Base-by-base conservation (phyloP, 2,888 invertebrate genomes). In the Acleris holmiana region DNA sequence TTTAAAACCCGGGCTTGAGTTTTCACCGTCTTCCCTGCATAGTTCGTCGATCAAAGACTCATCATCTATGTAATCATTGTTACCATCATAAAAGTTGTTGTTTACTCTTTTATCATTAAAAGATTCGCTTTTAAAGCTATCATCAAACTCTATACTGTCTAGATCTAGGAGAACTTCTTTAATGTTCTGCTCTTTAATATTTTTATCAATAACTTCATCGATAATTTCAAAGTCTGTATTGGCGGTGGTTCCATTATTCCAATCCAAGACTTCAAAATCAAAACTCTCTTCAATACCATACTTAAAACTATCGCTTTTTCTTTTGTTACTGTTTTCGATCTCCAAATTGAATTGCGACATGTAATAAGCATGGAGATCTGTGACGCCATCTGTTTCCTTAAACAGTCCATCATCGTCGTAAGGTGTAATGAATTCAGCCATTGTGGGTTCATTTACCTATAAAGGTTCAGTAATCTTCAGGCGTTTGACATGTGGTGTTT, bases 271-370 rank as follows among this genome's bases (percentile, higher is more conserved):
- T 80, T 91, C 89, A 68, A 91, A 91, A 72, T 91, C 88, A 56
- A 91, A 91, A 61, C 90, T 91, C 71, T 91, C 89, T 75, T 91
- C 91, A 0, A 79, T 78, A 1, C 89, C 90, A 67, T 80, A 87
- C 71, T 87, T 91, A 57, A 91, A 91, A 67, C 61, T 82, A 47
- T 91, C 90, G 19, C 73, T 76, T 73, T 85, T 84, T 19, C 69
- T 80, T 60, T 81, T 84, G 67, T 73, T 80, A 61, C 74, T 80
- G 61, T 80, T 90, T 71, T 93, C 93, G 68, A 93, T 68, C 80
- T 93, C 93, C 64, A 93, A 70, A 80, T 92, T 93, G 53, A 93
- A 93, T 68, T 93, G 91, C 35, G 91, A 83, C 88, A 93, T 93
- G 68, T 92, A 93, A 68, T 92, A 93, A 4, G 91, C 89, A 67